A percentile compares a stretch with the other conserved stretches of the same genome.
These are phyloP conservation scores for Drosophila fulvimacula DNA, from an alignment of 2,888 invertebrate genomes.

Conservation along the genomic window DNA sequence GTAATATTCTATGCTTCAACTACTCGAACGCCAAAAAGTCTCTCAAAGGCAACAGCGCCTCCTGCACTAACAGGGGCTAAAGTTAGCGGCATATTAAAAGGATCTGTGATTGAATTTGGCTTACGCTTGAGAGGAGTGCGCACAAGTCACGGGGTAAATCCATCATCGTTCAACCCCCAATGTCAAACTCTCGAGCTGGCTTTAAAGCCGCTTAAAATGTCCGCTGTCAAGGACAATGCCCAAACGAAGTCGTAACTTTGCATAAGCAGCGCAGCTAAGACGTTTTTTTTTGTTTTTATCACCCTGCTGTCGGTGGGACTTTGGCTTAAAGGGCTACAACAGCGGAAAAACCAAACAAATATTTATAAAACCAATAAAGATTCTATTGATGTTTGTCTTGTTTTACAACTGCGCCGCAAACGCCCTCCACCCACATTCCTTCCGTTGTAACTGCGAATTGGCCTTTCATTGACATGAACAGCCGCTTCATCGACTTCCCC, in stretches of 20 bases:
- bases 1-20: constrained; percentile 68
- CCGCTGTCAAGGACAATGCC: constrained; percentile 70
- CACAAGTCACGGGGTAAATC: constrained; percentile 58
- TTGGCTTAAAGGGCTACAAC: constrained; percentile 29
- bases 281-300: constrained; percentile 1
- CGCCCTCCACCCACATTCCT: neutral
- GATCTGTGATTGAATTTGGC: constrained; percentile 69
- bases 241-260: constrained; percentile 44
- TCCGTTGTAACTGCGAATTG: constrained; percentile 35
- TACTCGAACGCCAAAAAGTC: constrained; percentile 16
- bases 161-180: constrained; percentile 48
- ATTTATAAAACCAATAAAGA: constrained; percentile 75
- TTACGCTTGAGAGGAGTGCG: constrained; percentile 69
- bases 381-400: constrained; percentile 71
- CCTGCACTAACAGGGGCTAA: constrained; percentile 9
- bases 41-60: constrained; percentile 12
- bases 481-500: constrained; percentile 14
- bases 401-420: constrained; percentile 43
- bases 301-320: neutral
- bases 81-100: constrained; percentile 57
- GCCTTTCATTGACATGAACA: constrained; percentile 60
- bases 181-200: neutral
- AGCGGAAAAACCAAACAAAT: constrained; percentile 48
- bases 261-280: constrained; percentile 46
- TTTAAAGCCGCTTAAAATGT: constrained; percentile 60